Percentiles rank a stretch among this genome's conserved stretches.
phyloP scores from a whole-genome alignment of 2,888 invertebrate species.

The Frankliniella fusca region DNA sequence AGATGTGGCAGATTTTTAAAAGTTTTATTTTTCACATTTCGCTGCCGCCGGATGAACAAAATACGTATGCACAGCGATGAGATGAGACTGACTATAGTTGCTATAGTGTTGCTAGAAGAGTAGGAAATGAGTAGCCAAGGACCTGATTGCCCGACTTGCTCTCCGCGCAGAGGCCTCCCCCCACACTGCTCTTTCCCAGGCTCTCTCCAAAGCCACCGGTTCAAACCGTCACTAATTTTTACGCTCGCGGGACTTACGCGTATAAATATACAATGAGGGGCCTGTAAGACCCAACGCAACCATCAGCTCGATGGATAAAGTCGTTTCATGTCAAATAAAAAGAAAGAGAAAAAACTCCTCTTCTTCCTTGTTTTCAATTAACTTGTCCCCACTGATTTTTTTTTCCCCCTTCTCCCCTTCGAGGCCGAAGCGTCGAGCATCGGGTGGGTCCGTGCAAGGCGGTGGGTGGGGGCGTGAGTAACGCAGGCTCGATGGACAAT shows the following conservation, averaged over 20 bases:
- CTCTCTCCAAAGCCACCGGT: background rate
- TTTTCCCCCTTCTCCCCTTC: background rate
- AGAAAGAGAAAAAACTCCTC: background rate
- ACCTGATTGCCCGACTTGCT: too few species aligned
- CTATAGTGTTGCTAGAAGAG: too few species aligned
- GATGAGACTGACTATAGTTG: too few species aligned
- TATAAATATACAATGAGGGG: conserved; percentile 17
- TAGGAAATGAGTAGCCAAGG: too few species aligned
- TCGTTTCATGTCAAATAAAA: background rate
- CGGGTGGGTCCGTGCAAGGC: background rate
- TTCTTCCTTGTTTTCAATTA: background rate
- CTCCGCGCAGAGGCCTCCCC: background rate
- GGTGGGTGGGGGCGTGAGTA: background rate
- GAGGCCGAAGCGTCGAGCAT: background rate
- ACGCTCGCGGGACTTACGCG: background rate
- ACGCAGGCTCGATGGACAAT: background rate
- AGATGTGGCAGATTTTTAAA: too few species aligned
- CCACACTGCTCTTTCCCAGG: background rate
- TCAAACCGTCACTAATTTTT: conserved; percentile 18
- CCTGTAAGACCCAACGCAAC: background rate
- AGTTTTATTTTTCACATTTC: too few species aligned
- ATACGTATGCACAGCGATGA: too few species aligned
- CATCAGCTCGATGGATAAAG: background rate
- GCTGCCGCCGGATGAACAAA: too few species aligned
- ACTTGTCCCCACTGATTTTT: background rate